These are phyloP conservation scores for Sebastes iracundus DNA, from an alignment of 2,797 vertebrate genomes.

Conservation along the genomic window DNA sequence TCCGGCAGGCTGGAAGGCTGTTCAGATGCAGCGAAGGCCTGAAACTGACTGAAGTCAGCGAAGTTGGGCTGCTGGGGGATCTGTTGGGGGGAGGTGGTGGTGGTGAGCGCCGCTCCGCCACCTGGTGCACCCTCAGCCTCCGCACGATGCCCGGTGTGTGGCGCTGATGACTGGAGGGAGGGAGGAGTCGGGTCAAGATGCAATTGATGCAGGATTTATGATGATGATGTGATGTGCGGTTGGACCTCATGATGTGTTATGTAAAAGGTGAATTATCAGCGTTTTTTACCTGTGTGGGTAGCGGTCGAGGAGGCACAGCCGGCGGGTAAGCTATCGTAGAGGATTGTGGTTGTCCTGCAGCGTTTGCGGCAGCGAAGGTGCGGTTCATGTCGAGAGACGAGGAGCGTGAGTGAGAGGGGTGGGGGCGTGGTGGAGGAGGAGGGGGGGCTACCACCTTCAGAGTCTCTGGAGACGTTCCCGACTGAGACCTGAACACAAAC, in stretches of 20 bases:
- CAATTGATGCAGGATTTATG: not conserved
- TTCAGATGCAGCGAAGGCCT: slow-evolving; percentile 89
- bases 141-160: slow-evolving; percentile 87
- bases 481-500: slow-evolving; percentile 89
- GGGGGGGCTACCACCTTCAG: slow-evolving; percentile 91
- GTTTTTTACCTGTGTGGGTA: slow-evolving; percentile 90
- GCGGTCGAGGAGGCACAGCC: slow-evolving; percentile 96
- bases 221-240: not conserved
- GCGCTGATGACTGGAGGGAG: slow-evolving; percentile 83
- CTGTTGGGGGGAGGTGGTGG: slow-evolving; percentile 95
- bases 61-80: slow-evolving; percentile 99
- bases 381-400: slow-evolving; percentile 98
- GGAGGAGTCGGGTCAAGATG: not conserved
- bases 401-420: slow-evolving; percentile 94
- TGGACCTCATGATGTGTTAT: not conserved
- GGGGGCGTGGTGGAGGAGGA: slow-evolving; percentile 94
- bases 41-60: slow-evolving; percentile 98
- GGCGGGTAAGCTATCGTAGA: slow-evolving; percentile 91
- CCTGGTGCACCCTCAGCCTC: slow-evolving; percentile 86
- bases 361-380: slow-evolving; percentile 87
- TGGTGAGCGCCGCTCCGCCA: slow-evolving; percentile 70
- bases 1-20: slow-evolving; percentile 87
- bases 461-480: slow-evolving; percentile 92
- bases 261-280: not conserved
- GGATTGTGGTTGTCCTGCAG: slow-evolving; percentile 87